Evolutionary conservation across 1,140 invertebrate species (phyloP).

Genomic region (Plutomurus gul): DNA sequence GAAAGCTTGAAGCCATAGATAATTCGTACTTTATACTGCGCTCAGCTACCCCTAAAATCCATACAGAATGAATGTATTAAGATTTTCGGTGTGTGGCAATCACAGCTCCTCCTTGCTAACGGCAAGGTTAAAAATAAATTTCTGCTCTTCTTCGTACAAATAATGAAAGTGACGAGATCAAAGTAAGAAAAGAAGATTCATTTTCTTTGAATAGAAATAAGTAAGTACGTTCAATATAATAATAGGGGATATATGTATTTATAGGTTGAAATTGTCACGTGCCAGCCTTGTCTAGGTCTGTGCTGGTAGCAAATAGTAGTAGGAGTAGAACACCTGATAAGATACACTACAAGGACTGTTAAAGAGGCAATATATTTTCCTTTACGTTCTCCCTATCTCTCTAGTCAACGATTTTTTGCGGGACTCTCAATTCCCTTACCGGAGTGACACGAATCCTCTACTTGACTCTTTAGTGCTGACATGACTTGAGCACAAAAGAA

Average conservation of each 20-base stretch:
- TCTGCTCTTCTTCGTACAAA: background rate
- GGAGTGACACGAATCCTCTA: slow-evolving; percentile 19
- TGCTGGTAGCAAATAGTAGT: no score
- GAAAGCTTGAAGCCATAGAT: no score
- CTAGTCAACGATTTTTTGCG: slow-evolving; percentile 11
- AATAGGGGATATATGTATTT: background rate
- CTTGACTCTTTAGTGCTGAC: slow-evolving; percentile 23
- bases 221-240: background rate
- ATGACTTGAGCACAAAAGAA: slow-evolving; percentile 16
- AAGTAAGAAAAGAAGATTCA: background rate
- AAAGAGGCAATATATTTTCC: background rate
- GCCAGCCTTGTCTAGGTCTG: no score
- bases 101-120: no score
- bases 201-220: background rate
- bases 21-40: no score
- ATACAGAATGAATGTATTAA: background rate
- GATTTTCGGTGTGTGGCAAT: no score
- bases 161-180: slow-evolving; percentile 13
- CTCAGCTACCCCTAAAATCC: background rate
- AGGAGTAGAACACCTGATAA: no score
- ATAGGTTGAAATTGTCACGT: no score
- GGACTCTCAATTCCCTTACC: background rate
- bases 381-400: background rate
- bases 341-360: no score
- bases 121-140: background rate